These are phyloP conservation scores for Sturnus vulgaris DNA, from an alignment of 2,113 vertebrate genomes.

Conservation along the genomic window DNA sequence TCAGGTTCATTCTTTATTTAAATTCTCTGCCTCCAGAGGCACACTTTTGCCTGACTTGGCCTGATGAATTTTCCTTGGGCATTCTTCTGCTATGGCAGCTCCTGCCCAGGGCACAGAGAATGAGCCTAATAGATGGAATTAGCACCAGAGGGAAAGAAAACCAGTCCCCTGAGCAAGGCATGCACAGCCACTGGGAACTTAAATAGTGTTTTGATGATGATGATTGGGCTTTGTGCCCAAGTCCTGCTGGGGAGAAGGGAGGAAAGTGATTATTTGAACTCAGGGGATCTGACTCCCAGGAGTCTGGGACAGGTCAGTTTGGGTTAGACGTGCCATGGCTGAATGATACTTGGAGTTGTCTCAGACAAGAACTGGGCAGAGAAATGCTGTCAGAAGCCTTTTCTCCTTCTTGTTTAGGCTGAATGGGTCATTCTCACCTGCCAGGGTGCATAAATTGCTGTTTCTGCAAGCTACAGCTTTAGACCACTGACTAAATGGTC, in stretches of 20 bases:
- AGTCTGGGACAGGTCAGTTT: not conserved
- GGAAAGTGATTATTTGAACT: not conserved
- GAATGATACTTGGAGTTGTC: not conserved
- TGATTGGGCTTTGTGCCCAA: not conserved
- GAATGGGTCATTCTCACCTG: slow-evolving; percentile 26
- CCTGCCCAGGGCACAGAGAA: not conserved
- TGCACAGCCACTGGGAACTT: not conserved
- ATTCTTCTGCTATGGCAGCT: not conserved
- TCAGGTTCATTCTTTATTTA: slow-evolving; percentile 36
- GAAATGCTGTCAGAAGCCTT: not conserved
- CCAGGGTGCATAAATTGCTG: slow-evolving; percentile 32
- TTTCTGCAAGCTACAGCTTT: not conserved
- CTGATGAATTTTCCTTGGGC: not conserved
- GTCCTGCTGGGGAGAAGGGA: not conserved
- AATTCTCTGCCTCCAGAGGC: not conserved
- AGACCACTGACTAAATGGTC: not conserved
- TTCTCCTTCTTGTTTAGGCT: slow-evolving; percentile 20
- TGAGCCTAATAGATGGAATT: not conserved
- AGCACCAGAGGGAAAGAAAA: not conserved
- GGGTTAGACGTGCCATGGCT: not conserved
- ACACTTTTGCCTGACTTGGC: not conserved
- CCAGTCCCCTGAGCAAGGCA: not conserved
- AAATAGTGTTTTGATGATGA: not conserved
- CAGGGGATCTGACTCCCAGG: not conserved
- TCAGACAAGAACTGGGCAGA: not conserved